Evolutionary conservation across 2,113 vertebrate genomes (phyloP).

Genomic region (Nannobrachium achirus): DNA sequence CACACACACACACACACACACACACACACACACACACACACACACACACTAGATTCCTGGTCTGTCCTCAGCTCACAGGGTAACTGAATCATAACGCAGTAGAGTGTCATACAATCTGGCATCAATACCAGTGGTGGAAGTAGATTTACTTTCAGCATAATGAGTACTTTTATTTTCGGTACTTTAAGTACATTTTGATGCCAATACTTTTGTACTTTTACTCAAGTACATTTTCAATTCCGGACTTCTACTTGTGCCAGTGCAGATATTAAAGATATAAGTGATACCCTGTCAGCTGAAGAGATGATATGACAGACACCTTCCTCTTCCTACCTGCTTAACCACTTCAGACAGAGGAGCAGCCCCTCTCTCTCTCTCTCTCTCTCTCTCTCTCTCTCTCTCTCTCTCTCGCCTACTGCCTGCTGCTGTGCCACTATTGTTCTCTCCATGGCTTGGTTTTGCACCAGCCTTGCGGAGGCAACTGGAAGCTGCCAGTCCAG

Average conservation of each 20-base stretch:
- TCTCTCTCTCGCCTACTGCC: background rate
- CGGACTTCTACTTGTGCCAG: too few species aligned
- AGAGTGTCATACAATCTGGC: too few species aligned
- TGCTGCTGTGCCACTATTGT: too few species aligned
- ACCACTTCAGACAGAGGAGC: background rate
- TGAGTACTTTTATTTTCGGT: too few species aligned
- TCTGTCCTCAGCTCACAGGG: background rate
- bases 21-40: background rate
- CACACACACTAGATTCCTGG: too few species aligned
- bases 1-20: background rate
- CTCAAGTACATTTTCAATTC: too few species aligned
- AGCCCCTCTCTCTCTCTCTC: conserved; percentile 34
- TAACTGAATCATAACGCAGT: background rate
- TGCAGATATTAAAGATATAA: too few species aligned
- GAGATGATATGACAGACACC: too few species aligned
- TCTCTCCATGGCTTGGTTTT: conserved; percentile 44
- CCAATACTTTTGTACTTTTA: too few species aligned
- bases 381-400: background rate
- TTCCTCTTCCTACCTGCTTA: background rate
- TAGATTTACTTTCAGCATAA: too few species aligned
- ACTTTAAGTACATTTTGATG: too few species aligned
- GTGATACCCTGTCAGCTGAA: background rate
- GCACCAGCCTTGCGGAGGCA: conserved; percentile 63
- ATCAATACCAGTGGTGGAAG: too few species aligned
- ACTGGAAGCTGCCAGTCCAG: conserved; percentile 58